These are phyloP conservation scores for Cottus gobio DNA, from an alignment of 2,113 vertebrate species.

Conservation along the genomic window DNA sequence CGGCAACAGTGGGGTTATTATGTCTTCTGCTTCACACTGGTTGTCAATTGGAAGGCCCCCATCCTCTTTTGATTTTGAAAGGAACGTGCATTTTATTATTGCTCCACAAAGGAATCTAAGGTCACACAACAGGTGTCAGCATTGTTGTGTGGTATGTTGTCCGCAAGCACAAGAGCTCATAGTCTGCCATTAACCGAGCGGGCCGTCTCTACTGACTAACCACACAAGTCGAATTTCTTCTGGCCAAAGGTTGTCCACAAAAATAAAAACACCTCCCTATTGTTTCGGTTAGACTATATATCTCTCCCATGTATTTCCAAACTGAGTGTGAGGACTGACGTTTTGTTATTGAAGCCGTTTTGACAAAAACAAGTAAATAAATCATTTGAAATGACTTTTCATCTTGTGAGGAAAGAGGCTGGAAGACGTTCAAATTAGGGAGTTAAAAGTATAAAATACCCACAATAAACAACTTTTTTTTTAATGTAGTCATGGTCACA, in stretches of 20 bases:
- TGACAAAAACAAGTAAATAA: too few relatives aligned
- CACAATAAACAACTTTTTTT: too few relatives aligned
- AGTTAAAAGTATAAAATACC: too few relatives aligned
- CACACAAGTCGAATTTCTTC: neutral
- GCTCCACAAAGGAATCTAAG: neutral
- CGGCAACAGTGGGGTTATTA: too few relatives aligned
- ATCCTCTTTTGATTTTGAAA: neutral
- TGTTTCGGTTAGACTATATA: too few relatives aligned
- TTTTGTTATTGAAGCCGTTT: too few relatives aligned
- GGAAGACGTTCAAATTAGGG: too few relatives aligned
- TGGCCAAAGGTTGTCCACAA: constrained; percentile 20
- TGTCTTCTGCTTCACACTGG: neutral
- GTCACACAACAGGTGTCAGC: neutral
- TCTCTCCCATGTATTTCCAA: too few relatives aligned
- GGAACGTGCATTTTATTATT: neutral
- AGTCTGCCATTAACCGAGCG: constrained; percentile 14
- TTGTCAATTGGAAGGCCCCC: neutral
- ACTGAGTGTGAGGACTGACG: too few relatives aligned
- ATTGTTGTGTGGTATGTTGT: neutral
- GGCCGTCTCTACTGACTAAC: neutral
- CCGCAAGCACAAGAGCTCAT: neutral
- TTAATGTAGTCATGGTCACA: too few relatives aligned
- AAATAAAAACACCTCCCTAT: neutral
- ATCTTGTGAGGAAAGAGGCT: too few relatives aligned
- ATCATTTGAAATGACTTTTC: too few relatives aligned